Conservation (phyloP, 2,113 vertebrate species). For the Rafetus swinhoei region DNA sequence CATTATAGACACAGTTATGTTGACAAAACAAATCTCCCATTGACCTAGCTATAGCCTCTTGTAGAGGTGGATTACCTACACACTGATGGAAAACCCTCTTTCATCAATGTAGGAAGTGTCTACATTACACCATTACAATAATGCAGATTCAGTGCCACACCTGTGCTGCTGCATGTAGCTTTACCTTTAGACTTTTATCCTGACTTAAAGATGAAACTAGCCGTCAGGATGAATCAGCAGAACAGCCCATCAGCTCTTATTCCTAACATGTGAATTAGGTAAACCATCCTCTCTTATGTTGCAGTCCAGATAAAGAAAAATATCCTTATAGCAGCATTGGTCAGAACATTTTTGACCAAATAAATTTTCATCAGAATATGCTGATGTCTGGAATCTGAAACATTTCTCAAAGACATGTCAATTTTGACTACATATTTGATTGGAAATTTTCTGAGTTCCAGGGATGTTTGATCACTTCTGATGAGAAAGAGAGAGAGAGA, state of each 20-base stretch:
- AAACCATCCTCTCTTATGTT: neutral
- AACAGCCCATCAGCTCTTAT: neutral
- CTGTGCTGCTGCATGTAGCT: neutral
- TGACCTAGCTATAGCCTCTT: neutral
- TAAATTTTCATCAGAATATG: neutral
- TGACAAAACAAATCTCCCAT: neutral
- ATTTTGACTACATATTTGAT: neutral
- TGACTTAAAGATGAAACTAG: neutral
- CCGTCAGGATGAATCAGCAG: rapidly evolving
- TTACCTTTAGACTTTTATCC: neutral
- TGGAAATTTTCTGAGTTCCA: neutral
- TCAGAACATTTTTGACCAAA: neutral
- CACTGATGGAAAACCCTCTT: neutral
- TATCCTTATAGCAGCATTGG: neutral
- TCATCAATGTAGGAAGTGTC: neutral
- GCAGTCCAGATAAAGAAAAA: neutral
- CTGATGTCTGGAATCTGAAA: neutral
- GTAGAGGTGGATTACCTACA: neutral
- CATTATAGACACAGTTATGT: neutral
- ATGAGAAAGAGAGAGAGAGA: neutral
- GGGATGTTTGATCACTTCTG: neutral
- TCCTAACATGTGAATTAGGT: neutral
- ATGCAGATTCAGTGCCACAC: neutral
- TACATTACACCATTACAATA: neutral
- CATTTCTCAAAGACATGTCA: neutral